Evolutionary conservation across 1,140 invertebrate species (phyloP).

Genomic region (Lanistes nyassanus): DNA sequence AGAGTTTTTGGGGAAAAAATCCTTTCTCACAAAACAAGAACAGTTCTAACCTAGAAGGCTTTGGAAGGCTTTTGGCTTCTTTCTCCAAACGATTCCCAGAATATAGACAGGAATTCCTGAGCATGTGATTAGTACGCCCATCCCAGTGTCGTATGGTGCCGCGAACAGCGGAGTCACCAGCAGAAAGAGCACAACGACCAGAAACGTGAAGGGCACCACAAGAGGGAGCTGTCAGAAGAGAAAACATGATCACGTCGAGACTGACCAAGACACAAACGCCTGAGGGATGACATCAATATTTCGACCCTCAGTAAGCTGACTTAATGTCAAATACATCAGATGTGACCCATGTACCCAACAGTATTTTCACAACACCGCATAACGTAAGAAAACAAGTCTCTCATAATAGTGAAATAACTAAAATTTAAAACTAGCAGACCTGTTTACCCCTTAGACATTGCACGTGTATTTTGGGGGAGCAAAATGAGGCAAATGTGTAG

Average conservation of each 20-base stretch:
- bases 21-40: neutral
- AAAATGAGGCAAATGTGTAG: too few relatives aligned
- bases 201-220: slow-evolving; percentile 88
- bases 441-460: too few relatives aligned
- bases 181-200: slow-evolving; percentile 89
- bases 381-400: neutral
- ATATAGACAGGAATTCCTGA: slow-evolving; percentile 72
- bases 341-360: neutral
- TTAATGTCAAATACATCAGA: too few relatives aligned
- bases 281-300: too few relatives aligned
- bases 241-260: too few relatives aligned
- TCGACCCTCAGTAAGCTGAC: too few relatives aligned
- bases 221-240: slow-evolving; percentile 72
- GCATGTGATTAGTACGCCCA: slow-evolving; percentile 76
- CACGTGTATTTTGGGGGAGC: too few relatives aligned
- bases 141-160: slow-evolving; percentile 88
- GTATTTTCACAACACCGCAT: too few relatives aligned
- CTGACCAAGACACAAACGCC: too few relatives aligned
- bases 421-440: neutral
- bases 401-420: neutral
- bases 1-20: too few relatives aligned
- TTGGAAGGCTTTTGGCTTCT: slow-evolving; percentile 78
- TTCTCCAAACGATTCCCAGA: slow-evolving; percentile 68
- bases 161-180: slow-evolving; percentile 94
- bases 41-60: slow-evolving; percentile 76